A percentile compares a stretch with the other conserved stretches of the same genome.
These are phyloP conservation scores for Enteromius unitaeniatus DNA, from an alignment of 2,797 vertebrate genomes.

Conservation along the genomic window DNA sequence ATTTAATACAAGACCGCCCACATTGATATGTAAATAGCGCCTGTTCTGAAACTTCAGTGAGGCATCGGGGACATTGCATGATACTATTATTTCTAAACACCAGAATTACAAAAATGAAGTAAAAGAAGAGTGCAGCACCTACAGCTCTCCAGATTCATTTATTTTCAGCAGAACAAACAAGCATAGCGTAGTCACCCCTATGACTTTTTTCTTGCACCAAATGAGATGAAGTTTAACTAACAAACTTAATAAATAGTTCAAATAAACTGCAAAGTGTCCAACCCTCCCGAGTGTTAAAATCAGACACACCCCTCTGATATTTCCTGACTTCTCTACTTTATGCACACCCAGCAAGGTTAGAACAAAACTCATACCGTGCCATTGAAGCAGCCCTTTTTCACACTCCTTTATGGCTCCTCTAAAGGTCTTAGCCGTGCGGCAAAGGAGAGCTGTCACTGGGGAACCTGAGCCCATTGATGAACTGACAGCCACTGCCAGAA, in stretches of 20 bases:
- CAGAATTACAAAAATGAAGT: too few relatives aligned
- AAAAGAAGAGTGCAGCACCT: background rate
- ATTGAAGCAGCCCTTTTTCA: constrained; percentile 76
- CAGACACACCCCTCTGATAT: constrained; percentile 62
- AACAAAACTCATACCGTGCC: constrained; percentile 80
- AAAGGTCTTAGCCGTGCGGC: constrained; percentile 82
- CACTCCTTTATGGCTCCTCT: constrained; percentile 76
- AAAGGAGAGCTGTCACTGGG: constrained; percentile 88
- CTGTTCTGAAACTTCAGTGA: background rate
- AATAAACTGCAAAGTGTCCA: background rate
- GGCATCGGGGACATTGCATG: background rate
- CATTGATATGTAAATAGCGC: background rate
- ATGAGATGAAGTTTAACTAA: background rate
- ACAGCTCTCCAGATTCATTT: too few relatives aligned
- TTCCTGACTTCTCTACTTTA: constrained; percentile 77
- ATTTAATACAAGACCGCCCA: constrained; percentile 15
- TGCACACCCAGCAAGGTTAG: constrained; percentile 71
- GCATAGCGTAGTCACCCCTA: background rate
- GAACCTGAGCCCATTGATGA: constrained; percentile 92
- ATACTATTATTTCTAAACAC: background rate
- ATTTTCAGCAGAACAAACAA: background rate
- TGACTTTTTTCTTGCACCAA: background rate
- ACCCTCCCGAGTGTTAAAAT: background rate
- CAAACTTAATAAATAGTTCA: background rate
- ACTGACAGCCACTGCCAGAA: constrained; percentile 93